Evolutionary conservation across 2,888 invertebrate species (phyloP).

Genomic region (Agriotes lineatus): DNA sequence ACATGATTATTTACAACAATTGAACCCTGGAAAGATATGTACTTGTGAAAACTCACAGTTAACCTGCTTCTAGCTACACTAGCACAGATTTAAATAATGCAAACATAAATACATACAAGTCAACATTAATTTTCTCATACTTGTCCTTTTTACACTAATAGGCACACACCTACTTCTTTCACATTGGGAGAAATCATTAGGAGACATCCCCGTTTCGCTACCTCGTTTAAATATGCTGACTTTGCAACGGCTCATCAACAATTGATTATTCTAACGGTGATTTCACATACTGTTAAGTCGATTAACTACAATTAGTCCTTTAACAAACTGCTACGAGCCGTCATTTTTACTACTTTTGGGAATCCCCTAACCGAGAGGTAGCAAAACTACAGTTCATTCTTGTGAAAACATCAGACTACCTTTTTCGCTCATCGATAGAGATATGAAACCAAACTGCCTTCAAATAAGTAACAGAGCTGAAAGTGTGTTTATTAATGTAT

Average conservation of each 20-base stretch:
- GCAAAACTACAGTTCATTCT: not conserved
- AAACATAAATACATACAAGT: conserved; percentile 61
- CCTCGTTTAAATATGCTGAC: not conserved
- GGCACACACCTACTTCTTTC: conserved; percentile 42
- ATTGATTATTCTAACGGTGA: conserved; percentile 15
- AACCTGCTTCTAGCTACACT: conserved; percentile 56
- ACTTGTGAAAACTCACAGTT: conserved; percentile 62
- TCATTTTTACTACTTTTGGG: not conserved
- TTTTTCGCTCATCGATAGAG: not conserved
- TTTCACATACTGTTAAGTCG: conserved; percentile 21
- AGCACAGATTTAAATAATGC: conserved; percentile 49
- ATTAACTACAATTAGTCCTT: conserved; percentile 24
- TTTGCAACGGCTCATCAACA: conserved; percentile 16
- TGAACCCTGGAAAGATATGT: conserved; percentile 68
- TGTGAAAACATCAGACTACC: not conserved
- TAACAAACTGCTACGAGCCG: conserved; percentile 1
- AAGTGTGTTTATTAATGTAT: too few species aligned
- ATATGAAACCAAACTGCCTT: not conserved
- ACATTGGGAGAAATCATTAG: conserved; percentile 1
- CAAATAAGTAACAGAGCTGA: too few species aligned
- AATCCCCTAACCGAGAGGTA: not conserved
- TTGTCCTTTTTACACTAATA: conserved; percentile 43
- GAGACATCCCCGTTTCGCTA: conserved; percentile 8
- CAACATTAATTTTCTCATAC: conserved; percentile 53
- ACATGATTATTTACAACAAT: conserved; percentile 66